These are phyloP conservation scores for Microcebus jonahi DNA, from an alignment of 2,113 vertebrate species.

Conservation along the genomic window DNA sequence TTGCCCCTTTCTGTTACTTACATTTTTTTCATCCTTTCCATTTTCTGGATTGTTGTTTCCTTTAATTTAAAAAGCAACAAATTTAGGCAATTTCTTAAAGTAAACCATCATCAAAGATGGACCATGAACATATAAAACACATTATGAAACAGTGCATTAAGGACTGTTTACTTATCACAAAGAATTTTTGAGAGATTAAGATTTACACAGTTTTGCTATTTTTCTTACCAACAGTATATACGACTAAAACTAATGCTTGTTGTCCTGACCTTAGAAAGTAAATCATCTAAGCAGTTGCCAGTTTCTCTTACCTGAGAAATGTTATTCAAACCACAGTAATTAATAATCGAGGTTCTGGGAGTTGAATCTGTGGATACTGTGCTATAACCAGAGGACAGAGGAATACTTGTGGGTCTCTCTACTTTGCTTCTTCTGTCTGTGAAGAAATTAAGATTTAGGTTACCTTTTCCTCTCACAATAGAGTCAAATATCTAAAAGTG, in stretches of 20 bases:
- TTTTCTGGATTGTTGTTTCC: conserved; percentile 89
- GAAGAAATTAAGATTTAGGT: conserved; percentile 74
- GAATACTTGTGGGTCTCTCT: conserved; percentile 73
- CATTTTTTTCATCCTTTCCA: conserved; percentile 93
- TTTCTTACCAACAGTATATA: conserved; percentile 59
- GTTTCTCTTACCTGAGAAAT: conserved; percentile 86
- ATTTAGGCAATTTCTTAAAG: conserved; percentile 82
- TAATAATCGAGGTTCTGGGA: conserved; percentile 71
- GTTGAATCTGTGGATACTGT: conserved; percentile 78
- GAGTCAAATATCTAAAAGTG: conserved; percentile 74
- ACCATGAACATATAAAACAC: conserved; percentile 70
- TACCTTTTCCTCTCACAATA: conserved; percentile 75
- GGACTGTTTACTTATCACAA: conserved; percentile 66
- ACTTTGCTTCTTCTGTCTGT: conserved; percentile 79
- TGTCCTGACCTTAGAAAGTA: conserved; percentile 76
- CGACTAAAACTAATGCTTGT: conserved; percentile 71
- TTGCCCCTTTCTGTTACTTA: conserved; percentile 87
- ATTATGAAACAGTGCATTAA: conserved; percentile 61
- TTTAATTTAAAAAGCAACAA: conserved; percentile 86
- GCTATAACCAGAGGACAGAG: conserved; percentile 75
- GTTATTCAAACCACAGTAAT: conserved; percentile 82
- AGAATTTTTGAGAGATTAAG: conserved; percentile 65
- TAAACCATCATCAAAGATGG: conserved; percentile 74
- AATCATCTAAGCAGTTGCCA: conserved; percentile 68
- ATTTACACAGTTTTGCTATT: conserved; percentile 67